A percentile compares a stretch with the other conserved stretches of the same genome.
phyloP scores from a whole-genome alignment of 1,140 invertebrate genomes.

The Artemia franciscana region DNA sequence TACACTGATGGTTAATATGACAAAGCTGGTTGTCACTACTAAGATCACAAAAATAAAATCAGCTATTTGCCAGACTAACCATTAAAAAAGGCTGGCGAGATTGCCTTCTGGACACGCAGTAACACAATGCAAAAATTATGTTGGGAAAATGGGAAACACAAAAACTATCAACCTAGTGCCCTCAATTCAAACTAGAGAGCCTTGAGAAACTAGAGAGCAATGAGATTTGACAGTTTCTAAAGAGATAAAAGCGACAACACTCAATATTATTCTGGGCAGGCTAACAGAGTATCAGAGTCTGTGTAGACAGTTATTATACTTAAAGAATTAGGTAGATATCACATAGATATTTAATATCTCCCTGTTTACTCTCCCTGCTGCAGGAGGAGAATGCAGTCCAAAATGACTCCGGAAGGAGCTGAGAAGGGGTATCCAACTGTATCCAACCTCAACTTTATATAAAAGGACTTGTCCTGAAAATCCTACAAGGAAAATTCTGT shows the following conservation, averaged over 20 bases:
- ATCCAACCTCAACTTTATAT: not conserved
- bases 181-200: not conserved
- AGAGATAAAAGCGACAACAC: not conserved
- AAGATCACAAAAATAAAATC: not conserved
- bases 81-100: no score
- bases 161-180: not conserved
- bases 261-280: not conserved
- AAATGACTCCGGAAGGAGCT: not conserved
- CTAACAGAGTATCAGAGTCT: not conserved
- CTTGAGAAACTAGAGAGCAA: no score
- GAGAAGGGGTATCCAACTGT: not conserved
- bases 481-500: not conserved
- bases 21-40: not conserved
- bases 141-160: not conserved
- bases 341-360: not conserved
- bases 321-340: not conserved
- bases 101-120: not conserved
- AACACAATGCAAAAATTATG: not conserved
- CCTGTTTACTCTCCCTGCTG: not conserved
- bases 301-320: not conserved
- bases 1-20: not conserved
- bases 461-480: not conserved
- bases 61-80: not conserved
- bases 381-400: not conserved
- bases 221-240: not conserved